Evolutionary conservation across 2,888 invertebrate species (phyloP).

Genomic region (Morpho deidamia): DNA sequence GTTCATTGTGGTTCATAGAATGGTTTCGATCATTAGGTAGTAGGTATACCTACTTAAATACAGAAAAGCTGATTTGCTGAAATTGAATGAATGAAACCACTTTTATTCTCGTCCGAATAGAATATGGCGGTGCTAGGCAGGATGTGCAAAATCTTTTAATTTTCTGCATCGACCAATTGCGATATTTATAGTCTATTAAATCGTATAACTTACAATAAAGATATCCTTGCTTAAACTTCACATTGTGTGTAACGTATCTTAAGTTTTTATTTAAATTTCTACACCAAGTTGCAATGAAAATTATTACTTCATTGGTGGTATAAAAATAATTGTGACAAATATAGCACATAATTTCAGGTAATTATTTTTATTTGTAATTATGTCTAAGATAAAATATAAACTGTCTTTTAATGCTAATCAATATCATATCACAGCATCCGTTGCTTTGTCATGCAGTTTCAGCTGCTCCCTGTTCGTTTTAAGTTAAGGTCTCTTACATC

Average conservation of each 20-base stretch:
- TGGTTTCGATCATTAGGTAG: too few relatives aligned
- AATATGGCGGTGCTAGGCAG: conserved; percentile 76
- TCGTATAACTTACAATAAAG: conserved; percentile 35
- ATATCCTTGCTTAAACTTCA: conserved; percentile 27
- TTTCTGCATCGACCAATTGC: conserved; percentile 58
- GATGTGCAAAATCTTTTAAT: conserved; percentile 69
- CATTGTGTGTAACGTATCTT: conserved; percentile 25
- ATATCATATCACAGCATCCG: conserved; percentile 22
- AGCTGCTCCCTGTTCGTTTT: conserved; percentile 21
- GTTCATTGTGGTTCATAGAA: not conserved
- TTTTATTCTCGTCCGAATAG: conserved; percentile 46
- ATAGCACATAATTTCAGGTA: conserved; percentile 66
- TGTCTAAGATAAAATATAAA: conserved; percentile 5
- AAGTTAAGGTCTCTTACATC: conserved; percentile 17
- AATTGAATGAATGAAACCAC: conserved; percentile 22
- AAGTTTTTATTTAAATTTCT: conserved; percentile 30
- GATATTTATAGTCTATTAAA: conserved; percentile 38
- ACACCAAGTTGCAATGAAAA: conserved; percentile 69
- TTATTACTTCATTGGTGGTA: conserved; percentile 71
- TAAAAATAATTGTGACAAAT: conserved; percentile 77
- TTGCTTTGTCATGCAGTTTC: conserved; percentile 24
- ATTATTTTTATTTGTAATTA: conserved; percentile 42
- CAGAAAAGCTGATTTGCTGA: not conserved
- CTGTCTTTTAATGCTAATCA: conserved; percentile 4
- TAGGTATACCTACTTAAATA: too few relatives aligned